Evolutionary conservation across 2,888 invertebrate species (phyloP), one percentile per base, ranked within the genome.

Genomic region (Cosmorhoe ocellata): DNA sequence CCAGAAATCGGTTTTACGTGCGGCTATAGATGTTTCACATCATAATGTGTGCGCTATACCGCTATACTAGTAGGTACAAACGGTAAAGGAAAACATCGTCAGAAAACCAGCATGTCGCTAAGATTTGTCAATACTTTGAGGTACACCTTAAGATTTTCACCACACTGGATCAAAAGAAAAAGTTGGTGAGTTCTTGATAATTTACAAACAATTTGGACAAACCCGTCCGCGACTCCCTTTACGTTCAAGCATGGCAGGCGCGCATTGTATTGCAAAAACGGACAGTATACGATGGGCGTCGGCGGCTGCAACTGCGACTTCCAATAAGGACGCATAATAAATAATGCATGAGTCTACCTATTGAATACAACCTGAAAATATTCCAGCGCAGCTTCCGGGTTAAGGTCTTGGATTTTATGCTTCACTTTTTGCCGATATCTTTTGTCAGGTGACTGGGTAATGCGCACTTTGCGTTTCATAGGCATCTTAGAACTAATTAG

Each of bases 341-440:
- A 61, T 61, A 52, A 61, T 33, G 28, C 58, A 61, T 66, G 61
- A 66, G n/a, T n/a, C n/a, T n/a, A 7, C 5, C 24, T 24, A 36
- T 36, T 36, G 36, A 56, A 58, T 56, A 45, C 49, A 59, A 87
- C 86, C 84, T 86, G 87, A 80, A 87, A 86, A 74, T 80, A 81
- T 64, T 82, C 81, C 41, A 78, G 73, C 55, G 71, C 68, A 31
- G 74, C 73, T 74, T 86, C 87, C 74, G 79, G 81, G 70, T 81
- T 73, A 63, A 70, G 70, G 43, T 76, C 77, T 56, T 76, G 72
- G 45, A 70, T 64, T 68, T 73, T 74, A 47, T 59, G 65, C 53
- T 56, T 59, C 48, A 57, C 56, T 76, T 73, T 74, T 67, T 72
- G 76, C 40, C 69, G 63, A 26, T 55, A 40, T 52, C 64, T 64